Evolutionary conservation across 2,888 invertebrate species (phyloP).

Genomic region (Chrysopilus asiliformis): DNA sequence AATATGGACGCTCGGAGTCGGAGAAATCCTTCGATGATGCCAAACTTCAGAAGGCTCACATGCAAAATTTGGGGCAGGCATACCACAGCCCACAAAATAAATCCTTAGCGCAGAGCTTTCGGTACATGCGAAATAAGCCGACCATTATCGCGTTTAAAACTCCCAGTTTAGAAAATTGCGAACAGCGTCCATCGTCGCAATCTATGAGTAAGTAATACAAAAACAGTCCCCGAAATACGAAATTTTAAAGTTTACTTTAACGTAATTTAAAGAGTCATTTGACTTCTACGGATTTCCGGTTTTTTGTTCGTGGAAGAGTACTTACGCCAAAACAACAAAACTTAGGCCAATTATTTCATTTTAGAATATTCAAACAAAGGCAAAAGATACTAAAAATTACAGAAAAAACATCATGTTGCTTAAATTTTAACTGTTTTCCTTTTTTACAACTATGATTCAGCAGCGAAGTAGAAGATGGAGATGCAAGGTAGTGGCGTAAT

Average conservation of each 20-base stretch:
- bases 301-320: too few species aligned
- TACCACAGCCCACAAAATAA: conserved; percentile 65
- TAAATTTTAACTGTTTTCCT: too few species aligned
- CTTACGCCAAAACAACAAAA: too few species aligned
- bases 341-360: too few species aligned
- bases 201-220: conserved; percentile 38
- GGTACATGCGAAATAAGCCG: conserved; percentile 83
- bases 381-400: too few species aligned
- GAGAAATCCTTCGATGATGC: conserved; percentile 61
- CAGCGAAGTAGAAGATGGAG: too few species aligned
- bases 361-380: too few species aligned
- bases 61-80: conserved; percentile 51
- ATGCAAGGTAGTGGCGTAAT: too few species aligned
- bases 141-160: conserved; percentile 79
- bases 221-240: neutral
- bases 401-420: neutral
- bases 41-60: conserved; percentile 47
- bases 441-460: too few species aligned
- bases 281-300: too few species aligned
- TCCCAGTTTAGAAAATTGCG: conserved; percentile 60
- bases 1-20: conserved; percentile 65
- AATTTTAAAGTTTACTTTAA: neutral
- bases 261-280: neutral
- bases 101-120: conserved; percentile 69
- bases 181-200: conserved; percentile 42